Evolutionary conservation across 30 jellyfish, hydroid and myxozoan species (phyloP).

Genomic region (Aurelia sp.): DNA sequence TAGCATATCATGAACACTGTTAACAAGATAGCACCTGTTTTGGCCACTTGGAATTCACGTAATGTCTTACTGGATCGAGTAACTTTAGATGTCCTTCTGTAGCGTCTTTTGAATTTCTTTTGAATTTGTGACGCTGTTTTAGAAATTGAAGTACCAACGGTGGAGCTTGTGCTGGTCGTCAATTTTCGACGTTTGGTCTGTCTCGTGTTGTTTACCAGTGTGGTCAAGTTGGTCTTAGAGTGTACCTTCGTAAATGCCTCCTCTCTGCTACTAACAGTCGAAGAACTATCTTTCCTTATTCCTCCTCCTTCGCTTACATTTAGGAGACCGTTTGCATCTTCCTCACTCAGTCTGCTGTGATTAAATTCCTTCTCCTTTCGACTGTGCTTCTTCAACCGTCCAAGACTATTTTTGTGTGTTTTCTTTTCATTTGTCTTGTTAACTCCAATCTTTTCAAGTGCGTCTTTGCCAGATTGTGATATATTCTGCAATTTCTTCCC

Average conservation of each 20-base stretch:
- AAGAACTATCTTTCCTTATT: too few relatives aligned
- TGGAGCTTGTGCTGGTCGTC: slow-evolving; percentile 2
- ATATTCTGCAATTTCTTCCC: too few relatives aligned
- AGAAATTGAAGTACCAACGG: not conserved
- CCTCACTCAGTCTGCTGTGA: slow-evolving; percentile 30
- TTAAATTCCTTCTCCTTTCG: slow-evolving; percentile 1
- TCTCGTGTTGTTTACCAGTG: too few relatives aligned
- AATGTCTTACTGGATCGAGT: slow-evolving; percentile 33
- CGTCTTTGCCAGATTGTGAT: too few relatives aligned
- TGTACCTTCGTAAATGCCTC: too few relatives aligned
- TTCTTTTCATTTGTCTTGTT: not conserved
- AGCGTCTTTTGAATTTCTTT: not conserved
- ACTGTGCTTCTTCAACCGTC: slow-evolving; percentile 1
- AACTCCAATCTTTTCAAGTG: not conserved
- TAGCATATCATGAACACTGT: slow-evolving; percentile 71
- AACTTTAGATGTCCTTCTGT: slow-evolving; percentile 24
- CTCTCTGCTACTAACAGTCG: too few relatives aligned
- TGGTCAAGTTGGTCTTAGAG: too few relatives aligned
- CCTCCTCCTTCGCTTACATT: slow-evolving; percentile 39
- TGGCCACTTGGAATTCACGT: slow-evolving; percentile 76
- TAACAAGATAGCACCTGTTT: slow-evolving; percentile 66
- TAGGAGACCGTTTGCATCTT: slow-evolving; percentile 36
- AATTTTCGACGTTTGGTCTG: not conserved
- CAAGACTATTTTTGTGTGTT: not conserved
- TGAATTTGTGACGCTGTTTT: too few relatives aligned